phyloP scores from a whole-genome alignment of 1,140 invertebrate genomes.

The Tetraneura akinire region DNA sequence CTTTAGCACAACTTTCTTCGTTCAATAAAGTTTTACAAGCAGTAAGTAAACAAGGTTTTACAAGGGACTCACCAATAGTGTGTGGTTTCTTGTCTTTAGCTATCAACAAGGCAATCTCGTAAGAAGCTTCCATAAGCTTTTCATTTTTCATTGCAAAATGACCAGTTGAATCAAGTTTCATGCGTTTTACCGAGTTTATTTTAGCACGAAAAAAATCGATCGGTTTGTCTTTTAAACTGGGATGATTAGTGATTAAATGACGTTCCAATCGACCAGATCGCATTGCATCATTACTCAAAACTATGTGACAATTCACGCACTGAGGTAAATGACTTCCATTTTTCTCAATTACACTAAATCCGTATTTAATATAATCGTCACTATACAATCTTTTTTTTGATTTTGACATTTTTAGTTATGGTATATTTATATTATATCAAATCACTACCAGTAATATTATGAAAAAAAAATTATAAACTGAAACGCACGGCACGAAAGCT shows the following conservation, averaged over 20 bases:
- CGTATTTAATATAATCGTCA: conserved; percentile 53
- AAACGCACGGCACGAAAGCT: conserved; percentile 9
- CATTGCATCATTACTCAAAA: conserved; percentile 53
- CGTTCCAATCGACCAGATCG: conserved; percentile 47
- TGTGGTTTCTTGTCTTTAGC: conserved; percentile 52
- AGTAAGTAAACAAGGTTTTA: conserved; percentile 50
- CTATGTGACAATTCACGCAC: conserved; percentile 50
- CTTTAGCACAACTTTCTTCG: conserved; percentile 12
- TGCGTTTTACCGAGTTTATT: conserved; percentile 45
- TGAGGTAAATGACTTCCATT: conserved; percentile 45
- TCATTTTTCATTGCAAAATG: conserved; percentile 20
- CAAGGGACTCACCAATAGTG: conserved; percentile 51
- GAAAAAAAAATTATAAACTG: conserved; percentile 18
- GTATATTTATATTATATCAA: conserved; percentile 27
- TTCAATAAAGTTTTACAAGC: conserved; percentile 43
- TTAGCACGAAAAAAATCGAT: conserved; percentile 45
- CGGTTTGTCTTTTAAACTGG: conserved; percentile 46
- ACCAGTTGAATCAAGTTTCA: conserved; percentile 24
- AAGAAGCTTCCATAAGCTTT: conserved; percentile 50
- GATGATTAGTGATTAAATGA: conserved; percentile 51
- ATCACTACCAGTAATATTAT: conserved; percentile 18
- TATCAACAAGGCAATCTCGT: conserved; percentile 49
- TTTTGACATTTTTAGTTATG: conserved; percentile 47
- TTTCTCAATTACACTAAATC: conserved; percentile 51
- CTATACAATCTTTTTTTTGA: conserved; percentile 51